Base-by-base conservation (phyloP, 2,113 vertebrate genomes). In the Scomber scombrus region DNA sequence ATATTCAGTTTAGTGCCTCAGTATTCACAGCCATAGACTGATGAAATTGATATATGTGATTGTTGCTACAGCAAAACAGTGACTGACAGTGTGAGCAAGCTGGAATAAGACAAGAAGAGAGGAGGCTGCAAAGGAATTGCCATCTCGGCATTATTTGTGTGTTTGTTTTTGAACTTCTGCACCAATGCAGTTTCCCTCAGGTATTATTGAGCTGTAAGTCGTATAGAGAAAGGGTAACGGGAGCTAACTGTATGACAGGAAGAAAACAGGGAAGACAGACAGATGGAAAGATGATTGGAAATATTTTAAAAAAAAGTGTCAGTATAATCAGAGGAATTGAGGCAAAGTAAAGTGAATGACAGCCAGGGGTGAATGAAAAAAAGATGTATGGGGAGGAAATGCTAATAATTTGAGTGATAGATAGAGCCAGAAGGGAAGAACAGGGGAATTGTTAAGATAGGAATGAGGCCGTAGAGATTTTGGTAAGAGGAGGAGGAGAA, bases 381-480 rank as follows among this genome's bases (percentile, higher is more conserved):
- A 54, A 57, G 45, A 85, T 0, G 4, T 61, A 70, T 55, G 57
- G 55, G 64, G 51, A 70, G 75, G 13, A 76, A 45, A 69, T 69
- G 75, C 31, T 61, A 74, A 71, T 82, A 54, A 55, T 68, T 61
- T 46, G 65, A 76, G 56, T 70, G 75, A 88, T 75, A 57, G 75
- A 81, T 23, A 29, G 60, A 80, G 70, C 55, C 57, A 51, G 68
- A 71, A 18, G 62, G 47, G 71, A 79, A 72, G 54, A 75, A 63
- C 0, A 11, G 46, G 61, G 60, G 64, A 62, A 81, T 83, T 76
- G 73, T 71, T 29, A 45, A 67, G 60, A 73, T 43, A 11, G 56
- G 46, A 84, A 81, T 34, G 79, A 46, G 66, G 15, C 76, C 78
- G 72, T 3, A 3, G 82, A 87, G 83, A 77, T 75, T 79, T 82